Evolutionary conservation across 2,888 invertebrate genomes (phyloP), one percentile per base, ranked within the genome.

Genomic region (Thecophora atra): DNA sequence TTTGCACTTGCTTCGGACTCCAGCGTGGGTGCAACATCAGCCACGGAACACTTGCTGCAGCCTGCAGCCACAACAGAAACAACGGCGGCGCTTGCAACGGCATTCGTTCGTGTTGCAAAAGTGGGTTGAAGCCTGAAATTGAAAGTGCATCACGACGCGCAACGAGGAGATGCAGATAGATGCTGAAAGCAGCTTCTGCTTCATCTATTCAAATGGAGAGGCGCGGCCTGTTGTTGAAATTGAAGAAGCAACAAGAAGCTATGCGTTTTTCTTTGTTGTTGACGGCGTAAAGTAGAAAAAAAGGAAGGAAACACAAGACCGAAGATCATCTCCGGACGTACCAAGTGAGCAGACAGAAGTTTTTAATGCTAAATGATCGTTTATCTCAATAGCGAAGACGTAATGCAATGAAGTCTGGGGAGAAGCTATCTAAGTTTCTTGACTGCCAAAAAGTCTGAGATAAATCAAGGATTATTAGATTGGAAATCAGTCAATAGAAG

Each of bases 141-240:
- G 70, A 70, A 70, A 70, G 70, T 70, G 64, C 54, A 63, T 70
- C 70, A 70, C 70, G 70, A 70, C 30, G 26, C 47, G 44, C 47
- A 5, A 26, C 17, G 37, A 37, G 17, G 68, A 44, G 47, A 47
- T 47, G 47, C 15, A 5, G 47, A 4, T 47, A n/a, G 47, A 47
- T 47, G 47, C 15, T 5, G 47, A 1, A n/a, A n/a, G 47, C 47
- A n/a, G 47, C n/a, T 6, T n/a, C n/a, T 47, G 47, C n/a, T 11
- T 1, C 47, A 47, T 15, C 15, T 47, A 47, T 47, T 47, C 47
- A 47, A 47, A 47, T 47, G 5, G 3, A 17, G 37, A 2, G 11
- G 37, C 47, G 8, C 1, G 17, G 47, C 47, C 47, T n/a, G 13
- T 47, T 17, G n/a, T 47, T 47, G 47, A 47, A 17, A 17, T 4